phyloP scores from a whole-genome alignment of 1,140 invertebrate genomes.

The Drosophila willistoni region DNA sequence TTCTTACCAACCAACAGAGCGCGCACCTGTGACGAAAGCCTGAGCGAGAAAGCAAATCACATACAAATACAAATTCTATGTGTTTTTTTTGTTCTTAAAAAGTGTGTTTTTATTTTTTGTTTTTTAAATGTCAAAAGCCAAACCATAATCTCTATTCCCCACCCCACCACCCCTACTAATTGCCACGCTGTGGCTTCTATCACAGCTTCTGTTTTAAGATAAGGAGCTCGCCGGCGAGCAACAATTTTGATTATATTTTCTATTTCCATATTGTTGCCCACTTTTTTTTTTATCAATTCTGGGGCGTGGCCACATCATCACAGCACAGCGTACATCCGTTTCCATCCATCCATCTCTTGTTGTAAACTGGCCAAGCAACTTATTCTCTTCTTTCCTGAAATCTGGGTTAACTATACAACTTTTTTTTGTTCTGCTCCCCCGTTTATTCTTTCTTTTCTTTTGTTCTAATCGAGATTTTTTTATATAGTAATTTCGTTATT shows the following conservation, averaged over 20 bases:
- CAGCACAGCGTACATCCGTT: constrained; percentile 55
- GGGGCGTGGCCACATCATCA: constrained; percentile 54
- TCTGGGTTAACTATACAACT: constrained; percentile 57
- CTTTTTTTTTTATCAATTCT: constrained; percentile 60
- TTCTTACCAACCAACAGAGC: constrained; percentile 1
- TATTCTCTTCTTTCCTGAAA: constrained; percentile 21
- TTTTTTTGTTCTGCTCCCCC: neutral
- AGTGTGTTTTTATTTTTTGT: constrained; percentile 23
- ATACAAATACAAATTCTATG: constrained; percentile 30
- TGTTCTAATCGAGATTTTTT: constrained; percentile 43
- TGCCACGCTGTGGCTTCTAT: neutral
- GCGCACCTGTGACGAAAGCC: constrained; percentile 37
- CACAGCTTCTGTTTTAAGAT: constrained; percentile 23
- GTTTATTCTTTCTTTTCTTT: constrained; percentile 1
- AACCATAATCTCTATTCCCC: constrained; percentile 12
- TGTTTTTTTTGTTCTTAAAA: constrained; percentile 25
- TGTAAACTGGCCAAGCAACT: constrained; percentile 48
- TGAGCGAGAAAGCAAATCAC: constrained; percentile 10
- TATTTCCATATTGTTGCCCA: constrained; percentile 47
- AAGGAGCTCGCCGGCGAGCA: constrained; percentile 12
- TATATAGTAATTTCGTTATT: constrained; percentile 8
- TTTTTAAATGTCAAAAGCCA: constrained; percentile 34
- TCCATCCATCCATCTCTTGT: constrained; percentile 23
- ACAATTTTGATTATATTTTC: constrained; percentile 10
- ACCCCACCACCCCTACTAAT: neutral